Percentiles rank a stretch among this genome's conserved stretches.
Evolutionary conservation across 2,113 vertebrate genomes (phyloP).

Genomic region (Rousettus leschenaultii): DNA sequence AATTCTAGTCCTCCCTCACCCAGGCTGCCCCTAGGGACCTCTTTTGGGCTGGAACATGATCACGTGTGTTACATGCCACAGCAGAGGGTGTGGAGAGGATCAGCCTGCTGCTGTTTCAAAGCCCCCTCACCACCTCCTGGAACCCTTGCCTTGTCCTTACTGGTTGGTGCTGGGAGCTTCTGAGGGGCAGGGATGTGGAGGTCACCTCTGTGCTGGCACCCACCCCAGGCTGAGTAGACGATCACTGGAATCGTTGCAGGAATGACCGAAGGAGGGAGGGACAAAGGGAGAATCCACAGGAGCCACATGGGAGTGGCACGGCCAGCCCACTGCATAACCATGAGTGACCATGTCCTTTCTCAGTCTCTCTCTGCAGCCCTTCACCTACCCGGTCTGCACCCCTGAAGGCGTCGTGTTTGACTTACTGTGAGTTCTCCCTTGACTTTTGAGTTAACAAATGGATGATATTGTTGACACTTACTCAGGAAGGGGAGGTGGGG

Average conservation of each 20-base stretch:
- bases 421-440: slow-evolving; percentile 88
- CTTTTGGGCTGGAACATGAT: not conserved
- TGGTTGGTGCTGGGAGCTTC: not conserved
- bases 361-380: slow-evolving; percentile 96
- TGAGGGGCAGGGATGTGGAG: not conserved
- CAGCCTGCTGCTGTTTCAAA: not conserved
- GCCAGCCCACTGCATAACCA: not conserved
- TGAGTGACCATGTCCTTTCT: slow-evolving; percentile 22
- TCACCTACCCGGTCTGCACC: slow-evolving; percentile 95
- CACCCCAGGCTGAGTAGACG: not conserved
- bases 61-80: too few species aligned
- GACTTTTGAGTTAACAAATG: not conserved
- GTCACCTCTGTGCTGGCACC: not conserved
- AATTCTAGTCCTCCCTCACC: not conserved
- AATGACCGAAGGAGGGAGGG: not conserved
- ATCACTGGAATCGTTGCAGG: not conserved
- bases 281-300: not conserved
- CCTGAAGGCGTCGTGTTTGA: slow-evolving; percentile 94
- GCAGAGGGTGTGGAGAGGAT: not conserved
- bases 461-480: not conserved
- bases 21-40: not conserved
- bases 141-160: not conserved
- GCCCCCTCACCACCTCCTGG: not conserved
- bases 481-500: not conserved
- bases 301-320: not conserved